A percentile compares a stretch with the other conserved stretches of the same genome.
phyloP scores from a whole-genome alignment of 2,888 invertebrate species.

The Sylvicola cinctus region DNA sequence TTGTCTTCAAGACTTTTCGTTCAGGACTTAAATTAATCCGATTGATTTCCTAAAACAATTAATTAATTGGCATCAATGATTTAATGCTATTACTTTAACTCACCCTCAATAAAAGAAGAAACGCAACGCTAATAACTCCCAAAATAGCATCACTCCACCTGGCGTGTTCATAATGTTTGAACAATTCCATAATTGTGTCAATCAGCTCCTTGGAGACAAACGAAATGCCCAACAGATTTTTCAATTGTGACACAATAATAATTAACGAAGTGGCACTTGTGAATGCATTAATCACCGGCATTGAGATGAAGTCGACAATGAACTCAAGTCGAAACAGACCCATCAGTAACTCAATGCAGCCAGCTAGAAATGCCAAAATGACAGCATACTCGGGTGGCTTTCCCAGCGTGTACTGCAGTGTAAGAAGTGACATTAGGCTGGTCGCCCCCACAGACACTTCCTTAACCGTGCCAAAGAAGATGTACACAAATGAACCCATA shows the following conservation, averaged over 20 bases:
- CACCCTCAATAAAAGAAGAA: not conserved
- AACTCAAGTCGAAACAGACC: slow-evolving; percentile 61
- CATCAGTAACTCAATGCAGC: slow-evolving; percentile 58
- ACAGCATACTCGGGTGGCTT: slow-evolving; percentile 53
- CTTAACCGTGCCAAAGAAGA: slow-evolving; percentile 68
- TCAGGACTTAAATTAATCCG: slow-evolving; percentile 26
- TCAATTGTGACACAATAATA: slow-evolving; percentile 53
- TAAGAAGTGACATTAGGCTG: slow-evolving; percentile 76
- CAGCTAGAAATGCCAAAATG: slow-evolving; percentile 55
- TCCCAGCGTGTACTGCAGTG: slow-evolving; percentile 48
- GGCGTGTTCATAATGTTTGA: slow-evolving; percentile 27
- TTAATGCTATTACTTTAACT: not conserved
- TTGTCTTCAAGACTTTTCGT: slow-evolving; percentile 28
- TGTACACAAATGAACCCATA: slow-evolving; percentile 73
- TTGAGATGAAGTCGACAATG: slow-evolving; percentile 64
- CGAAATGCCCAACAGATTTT: slow-evolving; percentile 48
- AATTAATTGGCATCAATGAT: too few species aligned
- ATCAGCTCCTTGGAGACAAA: slow-evolving; percentile 44
- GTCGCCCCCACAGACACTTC: slow-evolving; percentile 86
- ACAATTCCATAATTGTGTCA: slow-evolving; percentile 33
- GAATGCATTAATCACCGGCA: slow-evolving; percentile 65
- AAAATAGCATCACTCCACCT: slow-evolving; percentile 40
- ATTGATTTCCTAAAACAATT: slow-evolving; percentile 33
- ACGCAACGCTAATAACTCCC: slow-evolving; percentile 20
- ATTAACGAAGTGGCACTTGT: slow-evolving; percentile 67